Evolutionary conservation across 2,888 invertebrate species (phyloP), one percentile per base, ranked within the genome.

Genomic region (Lycocerus yunnanus): DNA sequence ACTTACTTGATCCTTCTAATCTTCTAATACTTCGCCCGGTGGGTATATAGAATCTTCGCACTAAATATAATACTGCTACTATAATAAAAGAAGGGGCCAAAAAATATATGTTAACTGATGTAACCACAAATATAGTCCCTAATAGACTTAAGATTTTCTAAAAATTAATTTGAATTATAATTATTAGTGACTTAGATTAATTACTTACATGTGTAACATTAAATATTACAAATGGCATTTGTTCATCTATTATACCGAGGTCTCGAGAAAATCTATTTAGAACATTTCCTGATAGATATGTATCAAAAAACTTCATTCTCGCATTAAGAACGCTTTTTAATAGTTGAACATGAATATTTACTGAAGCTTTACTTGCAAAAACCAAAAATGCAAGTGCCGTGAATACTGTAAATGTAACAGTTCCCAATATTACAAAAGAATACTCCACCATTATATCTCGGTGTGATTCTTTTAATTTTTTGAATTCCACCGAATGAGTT

Each of bases 1-100:
- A n/a, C 89, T 89, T 80, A 92, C 92, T 91, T 24, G 91, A 89
- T 78, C 92, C 91, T 83, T 93, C 93, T 1, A 93, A 88, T 81
- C 92, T 86, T 86, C 92, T 95, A 65, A 95, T 86, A 81, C 93
- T 93, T 15, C 95, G 86, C 13, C 94, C 93, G n/a, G 94, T 93
- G 21, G 89, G 85, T n/a, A 95, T 87, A 86, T 94, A 95, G 80
- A 92, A 88, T 2, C 88, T 86, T 15, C 95, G 84, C 11, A 94
- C 84, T 9, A 90, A 83, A 72, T 90, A 89, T 83, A 95, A 92
- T 13, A 93, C 80, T 0, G 90, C 78, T 0, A 90, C 89, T 13
- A 95, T 90, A 1, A 92, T 84, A 0, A 89, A 86, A 0, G 93
- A 92, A 0, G 93, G 92, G 21, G 93, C 81, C 58, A 93, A 78